A percentile compares a stretch with the other conserved stretches of the same genome.
Conservation (phyloP, 2,113 vertebrate species). For the Hylia prasina region DNA sequence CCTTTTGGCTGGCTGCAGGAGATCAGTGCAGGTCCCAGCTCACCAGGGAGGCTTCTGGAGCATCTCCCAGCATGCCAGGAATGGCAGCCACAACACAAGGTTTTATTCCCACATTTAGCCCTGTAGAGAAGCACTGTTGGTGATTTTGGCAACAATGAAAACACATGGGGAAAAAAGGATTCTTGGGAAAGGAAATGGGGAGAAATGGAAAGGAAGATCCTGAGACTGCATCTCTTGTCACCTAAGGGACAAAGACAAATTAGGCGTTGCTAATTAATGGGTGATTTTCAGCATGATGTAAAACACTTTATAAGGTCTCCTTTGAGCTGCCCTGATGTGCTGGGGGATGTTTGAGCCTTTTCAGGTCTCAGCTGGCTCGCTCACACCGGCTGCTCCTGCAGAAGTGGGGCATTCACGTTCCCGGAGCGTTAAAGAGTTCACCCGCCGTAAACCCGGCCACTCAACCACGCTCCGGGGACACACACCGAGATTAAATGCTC, state of each 20-base stretch:
- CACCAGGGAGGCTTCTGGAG: background rate
- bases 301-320: background rate
- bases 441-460: background rate
- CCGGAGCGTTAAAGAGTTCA: background rate
- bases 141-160: background rate
- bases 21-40: background rate
- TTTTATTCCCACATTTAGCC: background rate
- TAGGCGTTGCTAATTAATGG: background rate
- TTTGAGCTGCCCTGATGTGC: background rate
- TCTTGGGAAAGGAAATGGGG: background rate
- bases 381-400: background rate
- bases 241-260: background rate
- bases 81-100: background rate
- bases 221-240: background rate
- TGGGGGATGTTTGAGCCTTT: background rate
- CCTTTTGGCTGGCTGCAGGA: background rate
- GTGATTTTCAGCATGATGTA: background rate
- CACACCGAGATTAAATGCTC: background rate
- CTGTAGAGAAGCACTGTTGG: background rate
- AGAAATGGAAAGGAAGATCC: background rate
- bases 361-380: background rate
- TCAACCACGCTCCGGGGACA: background rate
- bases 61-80: background rate
- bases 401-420: constrained; percentile 7
- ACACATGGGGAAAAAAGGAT: background rate